A percentile compares a stretch with the other conserved stretches of the same genome.
phyloP scores from a whole-genome alignment of 92 coral and sea anemone species.

The Nematostella vectensis region DNA sequence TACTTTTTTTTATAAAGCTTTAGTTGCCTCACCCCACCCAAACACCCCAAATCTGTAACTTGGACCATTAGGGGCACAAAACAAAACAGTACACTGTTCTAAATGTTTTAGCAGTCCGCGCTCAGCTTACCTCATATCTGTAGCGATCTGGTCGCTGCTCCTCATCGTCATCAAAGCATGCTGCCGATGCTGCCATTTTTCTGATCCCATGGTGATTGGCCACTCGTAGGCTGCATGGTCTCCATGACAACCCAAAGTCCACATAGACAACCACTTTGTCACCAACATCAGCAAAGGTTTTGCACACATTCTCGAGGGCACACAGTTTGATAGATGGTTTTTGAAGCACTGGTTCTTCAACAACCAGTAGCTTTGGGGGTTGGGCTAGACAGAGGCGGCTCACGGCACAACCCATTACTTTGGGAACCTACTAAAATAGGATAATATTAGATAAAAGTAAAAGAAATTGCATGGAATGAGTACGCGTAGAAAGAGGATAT shows the following conservation, averaged over 20 bases:
- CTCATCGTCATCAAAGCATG: neutral
- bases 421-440: no score
- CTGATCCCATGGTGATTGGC: neutral
- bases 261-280: slow-evolving; percentile 70
- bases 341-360: neutral
- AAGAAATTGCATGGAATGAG: no score
- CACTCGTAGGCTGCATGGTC: slow-evolving; percentile 11
- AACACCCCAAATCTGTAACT: no score
- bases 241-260: slow-evolving; percentile 44
- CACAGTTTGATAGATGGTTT: slow-evolving; percentile 23
- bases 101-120: no score
- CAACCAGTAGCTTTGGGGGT: neutral
- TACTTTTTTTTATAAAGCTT: no score
- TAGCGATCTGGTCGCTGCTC: neutral
- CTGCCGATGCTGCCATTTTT: slow-evolving; percentile 20
- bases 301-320: slow-evolving; percentile 40
- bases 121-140: slow-evolving; percentile 1
- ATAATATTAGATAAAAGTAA: no score
- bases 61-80: no score
- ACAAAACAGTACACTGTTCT: no score
- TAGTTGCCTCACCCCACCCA: no score
- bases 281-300: slow-evolving; percentile 66
- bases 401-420: neutral
- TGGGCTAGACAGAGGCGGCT: neutral
- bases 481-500: no score